Percentiles rank a stretch among this genome's conserved stretches.
Conservation (phyloP, 2,797 vertebrate genomes). For the Mormyrus proboscirostris region DNA sequence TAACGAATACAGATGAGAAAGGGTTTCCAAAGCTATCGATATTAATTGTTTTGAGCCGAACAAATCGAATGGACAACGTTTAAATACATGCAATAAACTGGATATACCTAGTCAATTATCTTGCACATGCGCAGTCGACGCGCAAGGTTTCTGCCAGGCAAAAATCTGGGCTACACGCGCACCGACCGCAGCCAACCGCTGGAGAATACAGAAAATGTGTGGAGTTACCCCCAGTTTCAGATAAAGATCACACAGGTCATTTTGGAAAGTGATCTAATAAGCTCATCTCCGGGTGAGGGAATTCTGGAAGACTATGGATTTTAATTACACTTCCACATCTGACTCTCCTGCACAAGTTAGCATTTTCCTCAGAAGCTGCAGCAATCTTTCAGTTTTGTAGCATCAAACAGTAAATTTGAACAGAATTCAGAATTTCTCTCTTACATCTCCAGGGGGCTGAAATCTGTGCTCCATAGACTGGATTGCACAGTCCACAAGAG, state of each 20-base stretch:
- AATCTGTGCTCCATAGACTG: neutral
- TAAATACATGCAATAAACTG: neutral
- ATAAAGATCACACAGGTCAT: neutral
- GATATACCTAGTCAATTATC: too few relatives aligned
- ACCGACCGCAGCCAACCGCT: neutral
- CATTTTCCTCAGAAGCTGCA: neutral
- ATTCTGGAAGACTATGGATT: neutral
- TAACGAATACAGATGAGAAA: too few relatives aligned
- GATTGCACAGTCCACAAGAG: neutral
- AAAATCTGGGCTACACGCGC: neutral
- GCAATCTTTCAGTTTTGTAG: neutral
- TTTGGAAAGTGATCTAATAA: neutral
- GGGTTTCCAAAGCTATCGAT: neutral
- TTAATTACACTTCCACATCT: neutral
- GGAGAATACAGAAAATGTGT: neutral
- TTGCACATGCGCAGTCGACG: too few relatives aligned
- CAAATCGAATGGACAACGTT: neutral
- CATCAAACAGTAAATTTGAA: neutral
- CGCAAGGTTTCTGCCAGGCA: neutral
- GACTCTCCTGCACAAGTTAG: neutral
- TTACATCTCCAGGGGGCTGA: neutral
- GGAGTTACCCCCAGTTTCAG: neutral
- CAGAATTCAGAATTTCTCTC: neutral
- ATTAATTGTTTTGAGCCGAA: neutral
- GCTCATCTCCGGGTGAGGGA: neutral